A percentile compares a stretch with the other conserved stretches of the same genome.
Conservation (phyloP, 1,140 invertebrate genomes). For the Pseudobourletiella spinata region DNA sequence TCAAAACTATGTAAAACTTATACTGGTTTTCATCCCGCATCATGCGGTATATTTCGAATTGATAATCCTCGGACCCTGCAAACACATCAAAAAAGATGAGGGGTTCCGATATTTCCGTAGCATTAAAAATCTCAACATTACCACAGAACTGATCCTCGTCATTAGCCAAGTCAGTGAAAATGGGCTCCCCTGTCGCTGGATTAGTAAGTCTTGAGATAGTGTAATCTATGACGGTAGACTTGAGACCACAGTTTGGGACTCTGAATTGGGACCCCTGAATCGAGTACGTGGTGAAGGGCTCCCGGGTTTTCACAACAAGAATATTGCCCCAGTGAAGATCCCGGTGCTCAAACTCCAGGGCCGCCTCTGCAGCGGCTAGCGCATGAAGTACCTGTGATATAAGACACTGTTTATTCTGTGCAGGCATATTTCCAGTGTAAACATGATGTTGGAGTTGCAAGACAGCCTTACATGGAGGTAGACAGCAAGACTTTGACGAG, state of each 20-base stretch:
- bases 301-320: constrained; percentile 54
- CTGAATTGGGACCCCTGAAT: constrained; percentile 45
- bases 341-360: constrained; percentile 80
- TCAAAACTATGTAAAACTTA: neutral
- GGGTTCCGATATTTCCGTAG: too few relatives aligned
- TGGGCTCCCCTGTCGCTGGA: constrained; percentile 44
- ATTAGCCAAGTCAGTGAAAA: constrained; percentile 64
- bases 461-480: constrained; percentile 57
- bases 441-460: too few relatives aligned
- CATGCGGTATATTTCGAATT: constrained; percentile 85
- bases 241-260: constrained; percentile 47
- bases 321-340: constrained; percentile 91
- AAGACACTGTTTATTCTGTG: neutral
- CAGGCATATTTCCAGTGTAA: neutral
- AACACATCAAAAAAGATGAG: constrained; percentile 6
- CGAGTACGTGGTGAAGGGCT: constrained; percentile 45
- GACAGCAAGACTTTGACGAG: constrained; percentile 54
- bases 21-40: constrained; percentile 66
- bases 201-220: constrained; percentile 72
- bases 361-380: constrained; percentile 72
- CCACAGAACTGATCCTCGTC: constrained; percentile 73
- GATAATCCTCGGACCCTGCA: constrained; percentile 64
- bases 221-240: constrained; percentile 81
- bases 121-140: too few relatives aligned
- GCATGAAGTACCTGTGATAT: constrained; percentile 55